These are phyloP conservation scores for Peromyscus maniculatus DNA, from an alignment of 2,113 vertebrate genomes.

Conservation along the genomic window DNA sequence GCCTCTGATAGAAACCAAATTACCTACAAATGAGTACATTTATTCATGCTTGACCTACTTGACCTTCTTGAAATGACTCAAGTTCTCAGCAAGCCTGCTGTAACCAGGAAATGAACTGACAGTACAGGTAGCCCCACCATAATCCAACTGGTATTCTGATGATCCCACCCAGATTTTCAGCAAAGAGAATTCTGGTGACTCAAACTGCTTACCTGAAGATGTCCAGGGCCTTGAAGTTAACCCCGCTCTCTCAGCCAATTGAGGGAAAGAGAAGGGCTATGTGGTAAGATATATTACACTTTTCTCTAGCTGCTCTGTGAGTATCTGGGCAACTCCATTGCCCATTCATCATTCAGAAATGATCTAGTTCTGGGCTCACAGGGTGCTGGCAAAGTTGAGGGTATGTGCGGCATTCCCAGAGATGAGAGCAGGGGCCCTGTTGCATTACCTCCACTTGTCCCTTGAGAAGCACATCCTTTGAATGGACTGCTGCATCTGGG, in stretches of 20 bases:
- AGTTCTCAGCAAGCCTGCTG: background rate
- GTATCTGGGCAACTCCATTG: background rate
- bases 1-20: background rate
- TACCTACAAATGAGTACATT: background rate
- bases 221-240: background rate
- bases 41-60: background rate
- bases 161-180: background rate
- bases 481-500: rapidly evolving
- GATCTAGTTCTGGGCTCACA: background rate
- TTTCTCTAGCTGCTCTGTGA: background rate
- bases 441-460: too few species aligned
- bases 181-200: background rate
- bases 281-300: background rate
- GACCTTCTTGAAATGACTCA: background rate
- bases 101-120: background rate
- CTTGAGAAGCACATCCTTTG: background rate
- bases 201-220: background rate
- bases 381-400: background rate
- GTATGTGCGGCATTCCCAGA: background rate
- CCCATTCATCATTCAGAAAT: background rate
- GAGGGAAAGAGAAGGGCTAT: background rate
- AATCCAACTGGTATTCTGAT: background rate
- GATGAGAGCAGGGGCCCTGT: background rate
- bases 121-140: rapidly evolving
- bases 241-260: background rate